Percentiles rank a stretch among this genome's conserved stretches.
phyloP scores from a whole-genome alignment of 2,797 vertebrate species.

The Siniperca obscura region DNA sequence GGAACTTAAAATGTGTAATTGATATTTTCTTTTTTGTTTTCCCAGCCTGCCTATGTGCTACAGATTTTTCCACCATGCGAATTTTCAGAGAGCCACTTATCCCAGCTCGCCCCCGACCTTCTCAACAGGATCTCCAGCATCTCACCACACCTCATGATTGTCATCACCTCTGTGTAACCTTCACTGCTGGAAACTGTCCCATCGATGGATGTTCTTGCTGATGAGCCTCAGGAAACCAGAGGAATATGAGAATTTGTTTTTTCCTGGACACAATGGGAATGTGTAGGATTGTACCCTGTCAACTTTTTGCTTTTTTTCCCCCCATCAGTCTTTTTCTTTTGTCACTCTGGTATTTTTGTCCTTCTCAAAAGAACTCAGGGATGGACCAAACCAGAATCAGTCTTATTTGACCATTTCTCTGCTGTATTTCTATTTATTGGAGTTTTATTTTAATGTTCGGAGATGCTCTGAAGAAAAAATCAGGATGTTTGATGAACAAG shows the following conservation, averaged over 20 bases:
- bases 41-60: conserved; percentile 96
- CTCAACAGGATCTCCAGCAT: conserved; percentile 98
- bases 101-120: conserved; percentile 96
- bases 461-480: conserved; percentile 78
- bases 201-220: conserved; percentile 56
- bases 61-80: conserved; percentile 99
- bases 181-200: conserved; percentile 52
- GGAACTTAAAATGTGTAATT: background rate
- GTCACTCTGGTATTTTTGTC: conserved; percentile 81
- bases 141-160: conserved; percentile 99
- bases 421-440: conserved; percentile 89
- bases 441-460: conserved; percentile 79
- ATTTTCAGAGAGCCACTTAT: conserved; percentile 97
- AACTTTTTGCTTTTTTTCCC: conserved; percentile 40
- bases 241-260: conserved; percentile 60
- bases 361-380: conserved; percentile 82
- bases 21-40: conserved; percentile 2
- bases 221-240: conserved; percentile 81
- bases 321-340: conserved; percentile 48
- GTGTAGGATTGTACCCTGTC: conserved; percentile 58
- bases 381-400: conserved; percentile 84
- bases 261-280: conserved; percentile 67
- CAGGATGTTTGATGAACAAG: conserved; percentile 74
- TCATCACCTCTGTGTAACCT: conserved; percentile 97
- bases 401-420: conserved; percentile 86